phyloP scores from a whole-genome alignment of 2,888 invertebrate species.

The Nymphalis urticae region DNA sequence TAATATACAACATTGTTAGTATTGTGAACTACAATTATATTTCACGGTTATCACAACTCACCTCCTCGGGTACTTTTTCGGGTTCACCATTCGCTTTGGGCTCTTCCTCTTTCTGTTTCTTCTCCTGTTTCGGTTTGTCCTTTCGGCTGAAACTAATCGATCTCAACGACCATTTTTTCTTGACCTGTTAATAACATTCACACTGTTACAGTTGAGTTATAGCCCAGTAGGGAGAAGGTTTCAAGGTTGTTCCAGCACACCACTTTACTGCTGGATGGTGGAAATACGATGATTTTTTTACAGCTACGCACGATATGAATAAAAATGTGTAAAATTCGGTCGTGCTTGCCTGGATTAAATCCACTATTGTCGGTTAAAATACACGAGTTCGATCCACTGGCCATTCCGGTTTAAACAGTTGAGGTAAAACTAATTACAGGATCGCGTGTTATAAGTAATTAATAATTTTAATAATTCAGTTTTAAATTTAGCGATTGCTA shows the following conservation, averaged over 20 bases:
- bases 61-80: conserved; percentile 85
- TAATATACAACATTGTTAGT: no score
- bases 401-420: no score
- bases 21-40: no score
- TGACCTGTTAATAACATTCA: conserved; percentile 72
- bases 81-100: conserved; percentile 81
- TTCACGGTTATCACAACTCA: conserved; percentile 55
- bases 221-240: neutral
- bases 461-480: neutral
- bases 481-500: neutral
- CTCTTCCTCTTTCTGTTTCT: conserved; percentile 83
- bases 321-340: no score
- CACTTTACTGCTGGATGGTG: no score
- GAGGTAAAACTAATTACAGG: neutral
- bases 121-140: conserved; percentile 91
- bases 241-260: no score
- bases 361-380: no score
- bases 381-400: no score
- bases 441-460: neutral
- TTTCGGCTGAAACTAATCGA: conserved; percentile 93
- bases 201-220: neutral
- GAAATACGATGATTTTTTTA: no score
- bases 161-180: conserved; percentile 95
- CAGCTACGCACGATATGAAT: no score
- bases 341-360: no score